Percentiles rank a stretch among this genome's conserved stretches.
These are phyloP conservation scores for Naja naja DNA, from an alignment of 2,113 vertebrate genomes.

Conservation along the genomic window DNA sequence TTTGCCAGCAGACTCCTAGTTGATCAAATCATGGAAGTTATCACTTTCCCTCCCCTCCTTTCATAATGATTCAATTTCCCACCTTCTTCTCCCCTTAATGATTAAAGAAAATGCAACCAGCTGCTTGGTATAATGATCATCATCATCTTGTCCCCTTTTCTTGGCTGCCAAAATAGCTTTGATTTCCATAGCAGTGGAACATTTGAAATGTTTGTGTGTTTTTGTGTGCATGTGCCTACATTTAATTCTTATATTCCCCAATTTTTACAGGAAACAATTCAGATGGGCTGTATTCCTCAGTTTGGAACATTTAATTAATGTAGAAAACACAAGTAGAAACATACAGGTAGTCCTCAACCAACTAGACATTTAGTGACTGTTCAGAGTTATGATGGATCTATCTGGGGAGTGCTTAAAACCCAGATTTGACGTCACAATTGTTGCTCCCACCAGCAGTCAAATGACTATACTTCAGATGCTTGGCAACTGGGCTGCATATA, in stretches of 20 bases:
- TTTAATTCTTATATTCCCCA: neutral
- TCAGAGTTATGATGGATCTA: neutral
- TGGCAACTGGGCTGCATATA: neutral
- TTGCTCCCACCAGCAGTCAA: neutral
- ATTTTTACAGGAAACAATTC: neutral
- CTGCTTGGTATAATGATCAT: neutral
- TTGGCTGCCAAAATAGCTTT: neutral
- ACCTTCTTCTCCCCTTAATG: constrained; percentile 4
- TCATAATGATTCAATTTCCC: constrained; percentile 11
- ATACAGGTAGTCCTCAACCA: neutral
- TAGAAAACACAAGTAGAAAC: neutral
- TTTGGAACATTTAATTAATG: neutral
- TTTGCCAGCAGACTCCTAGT: neutral
- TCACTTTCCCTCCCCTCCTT: neutral
- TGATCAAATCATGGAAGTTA: constrained; percentile 11
- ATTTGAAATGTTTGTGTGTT: neutral
- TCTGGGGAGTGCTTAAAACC: neutral
- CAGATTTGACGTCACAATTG: neutral
- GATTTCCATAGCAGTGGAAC: constrained; percentile 1
- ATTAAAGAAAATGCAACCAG: neutral
- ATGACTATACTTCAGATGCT: neutral
- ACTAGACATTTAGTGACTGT: neutral
- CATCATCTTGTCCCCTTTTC: constrained; percentile 4
- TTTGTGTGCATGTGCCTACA: no score
- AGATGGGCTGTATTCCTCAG: neutral